Evolutionary conservation across 2,113 vertebrate genomes (phyloP), one percentile per base, ranked within the genome.

Genomic region (Mungos mungo): DNA sequence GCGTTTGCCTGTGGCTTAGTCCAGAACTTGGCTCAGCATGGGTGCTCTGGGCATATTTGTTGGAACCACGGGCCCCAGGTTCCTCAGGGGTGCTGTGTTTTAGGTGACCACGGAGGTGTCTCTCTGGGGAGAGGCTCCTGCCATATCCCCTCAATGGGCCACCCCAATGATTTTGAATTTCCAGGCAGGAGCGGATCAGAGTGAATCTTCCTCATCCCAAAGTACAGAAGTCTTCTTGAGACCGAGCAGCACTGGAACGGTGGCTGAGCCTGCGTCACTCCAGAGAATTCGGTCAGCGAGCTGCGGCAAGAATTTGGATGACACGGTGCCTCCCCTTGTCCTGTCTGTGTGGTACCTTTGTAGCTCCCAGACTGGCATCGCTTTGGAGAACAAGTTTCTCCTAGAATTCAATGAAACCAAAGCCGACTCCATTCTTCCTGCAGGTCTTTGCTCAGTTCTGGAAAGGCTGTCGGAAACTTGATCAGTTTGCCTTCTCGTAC

Each of bases 1-100:
- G 38, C 0, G 0, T 7, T 6, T 2, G 5, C 38, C 23, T 7
- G 0, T 29, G 13, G 80, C 15, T 68, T 4, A 54, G 50, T 0
- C 0, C 6, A 35, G 35, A 74, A 27, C 14, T 57, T 5, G 2
- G 35, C 52, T 31, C 23, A 0, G 29, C 41, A 13, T 41, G 3
- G 25, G 5, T 2, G 54, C 69, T 88, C n/a, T 1, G 63, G 27
- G 68, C 45, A 25, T n/a, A 35, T n/a, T 35, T 29, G 1, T 3
- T 8, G 27, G 90, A 66, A 35, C 19, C 54, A 35, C 4, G 8
- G 25, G 3, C 29, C 57, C 54, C 7, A 0, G n/a, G 16, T 16
- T 60, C 10, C 15, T 1, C 0, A 10, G 45, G 38, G 23, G 16
- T 7, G 25, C 82, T 50, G 0, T 35, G 57, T 74, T 65, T 79